Evolutionary conservation across 1,140 invertebrate genomes (phyloP).

Genomic region (Brachionus rotundiformis): DNA sequence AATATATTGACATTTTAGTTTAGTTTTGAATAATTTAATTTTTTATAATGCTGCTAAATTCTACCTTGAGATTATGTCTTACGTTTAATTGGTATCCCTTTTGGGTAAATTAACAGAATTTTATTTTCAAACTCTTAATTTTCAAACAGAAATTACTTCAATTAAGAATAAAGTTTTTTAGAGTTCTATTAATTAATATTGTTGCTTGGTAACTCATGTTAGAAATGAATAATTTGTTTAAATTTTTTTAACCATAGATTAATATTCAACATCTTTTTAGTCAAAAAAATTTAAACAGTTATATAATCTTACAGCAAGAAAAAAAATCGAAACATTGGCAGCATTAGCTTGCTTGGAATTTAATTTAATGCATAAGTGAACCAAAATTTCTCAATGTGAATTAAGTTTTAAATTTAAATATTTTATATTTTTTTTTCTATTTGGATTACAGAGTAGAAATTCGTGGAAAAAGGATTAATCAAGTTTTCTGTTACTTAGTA

Average conservation of each 20-base stretch:
- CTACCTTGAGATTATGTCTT: not conserved
- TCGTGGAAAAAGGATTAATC: slow-evolving; percentile 10
- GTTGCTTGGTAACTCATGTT: slow-evolving; percentile 31
- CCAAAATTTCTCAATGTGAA: not conserved
- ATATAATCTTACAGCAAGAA: slow-evolving; percentile 20
- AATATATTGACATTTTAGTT: not conserved
- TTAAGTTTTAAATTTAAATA: slow-evolving; percentile 7
- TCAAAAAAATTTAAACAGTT: slow-evolving; percentile 2
- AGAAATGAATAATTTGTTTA: slow-evolving; percentile 42
- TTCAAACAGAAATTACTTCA: not conserved
- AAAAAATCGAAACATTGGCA: not conserved
- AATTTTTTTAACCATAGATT: slow-evolving; percentile 41
- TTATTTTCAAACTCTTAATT: slow-evolving; percentile 1
- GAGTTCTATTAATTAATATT: slow-evolving; percentile 27
- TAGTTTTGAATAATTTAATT: not conserved
- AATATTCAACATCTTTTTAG: slow-evolving; percentile 1
- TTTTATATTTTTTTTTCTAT: not conserved
- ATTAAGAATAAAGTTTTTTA: not conserved
- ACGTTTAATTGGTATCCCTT: not conserved
- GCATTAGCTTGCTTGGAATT: not conserved
- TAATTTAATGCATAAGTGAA: not conserved
- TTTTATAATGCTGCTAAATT: not conserved
- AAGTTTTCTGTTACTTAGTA: slow-evolving; percentile 9
- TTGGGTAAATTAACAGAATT: not conserved
- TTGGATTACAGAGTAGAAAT: slow-evolving; percentile 3